Evolutionary conservation across 2,888 invertebrate species (phyloP).

Genomic region (Lathronympha strigana): DNA sequence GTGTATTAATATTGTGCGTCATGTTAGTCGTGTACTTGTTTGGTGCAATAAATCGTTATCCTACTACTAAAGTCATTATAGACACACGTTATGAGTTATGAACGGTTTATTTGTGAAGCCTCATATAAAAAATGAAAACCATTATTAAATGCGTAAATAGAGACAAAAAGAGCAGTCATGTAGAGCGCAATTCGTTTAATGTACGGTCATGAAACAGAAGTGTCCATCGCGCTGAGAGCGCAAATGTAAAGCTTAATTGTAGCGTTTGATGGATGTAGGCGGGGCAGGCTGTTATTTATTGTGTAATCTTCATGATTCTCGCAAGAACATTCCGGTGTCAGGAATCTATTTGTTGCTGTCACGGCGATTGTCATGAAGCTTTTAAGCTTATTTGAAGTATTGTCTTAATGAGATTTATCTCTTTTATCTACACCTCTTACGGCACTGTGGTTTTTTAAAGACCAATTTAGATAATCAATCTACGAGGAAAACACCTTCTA

Average conservation of each 20-base stretch:
- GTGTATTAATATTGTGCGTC: not conserved
- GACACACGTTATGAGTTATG: not conserved
- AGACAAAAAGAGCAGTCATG: not conserved
- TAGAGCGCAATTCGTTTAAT: slow-evolving; percentile 34
- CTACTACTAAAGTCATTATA: not conserved
- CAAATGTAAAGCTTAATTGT: slow-evolving; percentile 16
- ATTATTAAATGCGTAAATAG: slow-evolving; percentile 8
- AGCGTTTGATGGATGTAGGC: slow-evolving; percentile 27
- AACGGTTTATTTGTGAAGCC: not conserved
- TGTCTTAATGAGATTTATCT: not conserved
- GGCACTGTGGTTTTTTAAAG: not conserved
- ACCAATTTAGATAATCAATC: slow-evolving; percentile 6
- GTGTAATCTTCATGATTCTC: slow-evolving; percentile 14
- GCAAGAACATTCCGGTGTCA: slow-evolving; percentile 6
- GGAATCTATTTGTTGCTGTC: slow-evolving; percentile 4
- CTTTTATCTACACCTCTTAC: not conserved
- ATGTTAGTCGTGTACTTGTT: not conserved
- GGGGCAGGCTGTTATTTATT: slow-evolving; percentile 1
- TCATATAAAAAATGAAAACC: not conserved
- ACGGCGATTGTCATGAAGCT: slow-evolving; percentile 1
- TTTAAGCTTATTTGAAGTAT: not conserved
- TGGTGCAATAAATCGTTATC: not conserved
- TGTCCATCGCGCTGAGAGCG: slow-evolving; percentile 21
- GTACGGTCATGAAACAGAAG: slow-evolving; percentile 31
- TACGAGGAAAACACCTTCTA: not conserved